A percentile compares a stretch with the other conserved stretches of the same genome.
Evolutionary conservation across 2,113 vertebrate species (phyloP).

Genomic region (Leiothrix lutea): DNA sequence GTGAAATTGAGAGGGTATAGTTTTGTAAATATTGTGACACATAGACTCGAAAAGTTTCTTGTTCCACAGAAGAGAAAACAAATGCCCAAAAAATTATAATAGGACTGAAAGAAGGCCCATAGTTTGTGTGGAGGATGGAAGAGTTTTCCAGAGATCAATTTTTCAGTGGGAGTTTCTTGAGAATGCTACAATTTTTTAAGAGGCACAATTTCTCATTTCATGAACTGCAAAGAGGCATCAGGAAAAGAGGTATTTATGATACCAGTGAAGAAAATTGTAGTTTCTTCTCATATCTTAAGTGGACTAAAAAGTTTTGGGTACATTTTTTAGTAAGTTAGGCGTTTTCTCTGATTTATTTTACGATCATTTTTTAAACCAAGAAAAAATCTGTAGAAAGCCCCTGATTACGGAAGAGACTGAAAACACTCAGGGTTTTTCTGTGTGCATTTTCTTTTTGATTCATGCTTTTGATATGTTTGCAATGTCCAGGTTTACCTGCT

Average conservation of each 20-base stretch:
- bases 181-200: not conserved
- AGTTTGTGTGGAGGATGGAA: not conserved
- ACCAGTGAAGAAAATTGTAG: not conserved
- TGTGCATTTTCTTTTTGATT: not conserved
- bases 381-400: not conserved
- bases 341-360: not conserved
- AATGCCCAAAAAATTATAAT: not conserved
- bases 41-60: not conserved
- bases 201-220: not conserved
- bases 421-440: not conserved
- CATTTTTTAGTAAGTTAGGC: not conserved
- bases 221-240: not conserved
- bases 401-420: not conserved
- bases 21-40: not conserved
- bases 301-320: not conserved
- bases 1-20: not conserved
- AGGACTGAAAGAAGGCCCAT: not conserved
- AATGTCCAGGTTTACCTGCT: not conserved
- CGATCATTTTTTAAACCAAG: not conserved
- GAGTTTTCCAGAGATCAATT: not conserved
- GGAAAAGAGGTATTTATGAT: not conserved
- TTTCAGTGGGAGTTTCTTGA: not conserved
- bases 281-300: not conserved
- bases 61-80: not conserved
- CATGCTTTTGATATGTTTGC: not conserved